Conservation (phyloP, 1,140 invertebrate species). For the Mercenaria mercenaria region DNA sequence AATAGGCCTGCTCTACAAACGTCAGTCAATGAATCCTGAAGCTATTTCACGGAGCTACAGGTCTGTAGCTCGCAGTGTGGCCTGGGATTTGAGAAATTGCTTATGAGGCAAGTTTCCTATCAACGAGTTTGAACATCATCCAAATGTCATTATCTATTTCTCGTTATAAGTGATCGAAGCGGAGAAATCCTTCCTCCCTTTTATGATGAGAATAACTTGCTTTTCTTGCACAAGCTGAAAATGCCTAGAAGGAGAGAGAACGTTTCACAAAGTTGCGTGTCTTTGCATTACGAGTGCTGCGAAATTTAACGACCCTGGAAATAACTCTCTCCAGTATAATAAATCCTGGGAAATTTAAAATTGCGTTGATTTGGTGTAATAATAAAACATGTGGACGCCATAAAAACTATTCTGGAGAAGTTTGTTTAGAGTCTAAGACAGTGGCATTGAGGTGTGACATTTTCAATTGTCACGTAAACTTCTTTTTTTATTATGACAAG, state of each 20-base stretch:
- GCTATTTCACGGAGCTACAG: not conserved
- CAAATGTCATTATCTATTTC: conserved; percentile 30
- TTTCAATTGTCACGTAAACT: too few relatives aligned
- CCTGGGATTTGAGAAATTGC: not conserved
- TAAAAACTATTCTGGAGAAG: not conserved
- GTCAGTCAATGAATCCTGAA: too few relatives aligned
- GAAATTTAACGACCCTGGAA: not conserved
- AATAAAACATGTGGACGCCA: conserved; percentile 1
- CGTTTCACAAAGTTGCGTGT: not conserved
- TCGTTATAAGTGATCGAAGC: conserved; percentile 14
- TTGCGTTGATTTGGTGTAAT: conserved; percentile 28
- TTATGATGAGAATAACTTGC: conserved; percentile 11
- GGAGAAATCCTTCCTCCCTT: not conserved
- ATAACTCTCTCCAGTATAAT: not conserved
- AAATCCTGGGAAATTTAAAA: conserved; percentile 1
- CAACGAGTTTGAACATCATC: not conserved
- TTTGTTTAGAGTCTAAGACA: not conserved
- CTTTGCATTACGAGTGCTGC: not conserved
- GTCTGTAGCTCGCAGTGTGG: not conserved
- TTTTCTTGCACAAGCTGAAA: not conserved
- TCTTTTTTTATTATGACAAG: too few relatives aligned
- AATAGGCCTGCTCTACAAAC: too few relatives aligned
- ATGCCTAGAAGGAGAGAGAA: conserved; percentile 9
- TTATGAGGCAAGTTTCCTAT: not conserved
- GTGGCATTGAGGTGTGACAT: too few relatives aligned